Conservation (phyloP, 92 coral and sea anemone species). For the Actinostola sp. region DNA sequence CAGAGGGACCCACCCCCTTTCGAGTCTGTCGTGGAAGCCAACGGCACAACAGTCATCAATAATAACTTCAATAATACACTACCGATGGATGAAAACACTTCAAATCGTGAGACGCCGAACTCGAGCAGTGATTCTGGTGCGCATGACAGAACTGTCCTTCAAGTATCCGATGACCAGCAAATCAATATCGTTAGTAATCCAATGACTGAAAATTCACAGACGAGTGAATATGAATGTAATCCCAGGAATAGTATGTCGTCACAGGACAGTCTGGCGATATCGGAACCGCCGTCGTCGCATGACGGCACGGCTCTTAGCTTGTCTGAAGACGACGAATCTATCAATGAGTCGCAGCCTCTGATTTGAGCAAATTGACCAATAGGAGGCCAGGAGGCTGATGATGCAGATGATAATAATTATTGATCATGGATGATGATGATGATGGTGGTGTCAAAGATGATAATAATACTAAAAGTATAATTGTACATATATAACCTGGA, state of each 20-base stretch:
- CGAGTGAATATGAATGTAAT: no score
- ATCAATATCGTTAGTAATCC: slow-evolving; percentile 59
- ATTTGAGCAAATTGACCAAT: slow-evolving; percentile 18
- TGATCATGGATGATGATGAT: no score
- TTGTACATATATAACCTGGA: no score
- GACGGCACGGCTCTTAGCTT: slow-evolving; percentile 5
- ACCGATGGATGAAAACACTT: not conserved
- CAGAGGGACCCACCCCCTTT: slow-evolving; percentile 87
- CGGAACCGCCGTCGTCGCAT: slow-evolving; percentile 7
- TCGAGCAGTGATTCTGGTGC: slow-evolving; percentile 3
- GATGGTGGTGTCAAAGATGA: no score
- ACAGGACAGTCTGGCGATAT: slow-evolving; percentile 13
- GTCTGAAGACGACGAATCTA: slow-evolving; percentile 38
- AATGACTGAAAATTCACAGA: slow-evolving; percentile 24
- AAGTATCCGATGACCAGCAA: slow-evolving; percentile 34
- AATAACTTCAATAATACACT: slow-evolving; percentile 16
- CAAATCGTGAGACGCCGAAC: not conserved
- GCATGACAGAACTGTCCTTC: slow-evolving; percentile 6
- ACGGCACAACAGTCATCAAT: slow-evolving; percentile 9
- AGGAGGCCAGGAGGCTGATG: not conserved
- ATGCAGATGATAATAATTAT: not conserved
- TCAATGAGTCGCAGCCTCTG: slow-evolving; percentile 33
- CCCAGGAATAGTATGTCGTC: slow-evolving; percentile 20
- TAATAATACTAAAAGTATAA: no score
- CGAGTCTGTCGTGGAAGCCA: slow-evolving; percentile 62